phyloP scores from a whole-genome alignment of 2,888 invertebrate genomes.

The Aporophyla nigra region DNA sequence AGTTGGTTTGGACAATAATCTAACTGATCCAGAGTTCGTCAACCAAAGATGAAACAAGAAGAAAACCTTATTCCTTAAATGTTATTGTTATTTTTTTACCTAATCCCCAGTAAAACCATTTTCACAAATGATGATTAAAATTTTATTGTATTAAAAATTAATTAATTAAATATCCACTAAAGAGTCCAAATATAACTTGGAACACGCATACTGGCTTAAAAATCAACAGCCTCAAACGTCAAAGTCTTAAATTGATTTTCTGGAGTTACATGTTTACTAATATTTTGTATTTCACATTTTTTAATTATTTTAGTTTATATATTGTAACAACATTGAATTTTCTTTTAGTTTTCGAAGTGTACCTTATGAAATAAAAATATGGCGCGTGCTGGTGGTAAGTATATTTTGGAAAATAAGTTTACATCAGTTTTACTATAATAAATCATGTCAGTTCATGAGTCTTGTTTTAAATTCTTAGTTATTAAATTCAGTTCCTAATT shows the following conservation, averaged over 20 bases:
- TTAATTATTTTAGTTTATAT: conserved; percentile 67
- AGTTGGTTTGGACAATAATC: background rate
- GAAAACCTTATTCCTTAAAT: conserved; percentile 1
- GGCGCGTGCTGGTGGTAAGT: conserved; percentile 36
- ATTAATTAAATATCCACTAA: background rate
- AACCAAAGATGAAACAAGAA: background rate
- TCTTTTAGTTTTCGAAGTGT: conserved; percentile 5
- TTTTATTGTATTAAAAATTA: background rate
- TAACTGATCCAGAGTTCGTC: background rate
- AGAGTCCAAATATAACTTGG: conserved; percentile 15
- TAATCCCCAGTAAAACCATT: background rate
- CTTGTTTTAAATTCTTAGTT: background rate
- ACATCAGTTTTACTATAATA: background rate
- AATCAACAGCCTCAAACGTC: conserved; percentile 48
- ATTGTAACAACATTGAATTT: conserved; percentile 19
- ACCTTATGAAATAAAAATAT: conserved; percentile 32
- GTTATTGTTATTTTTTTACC: background rate
- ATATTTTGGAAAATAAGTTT: background rate
- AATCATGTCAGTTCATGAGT: background rate
- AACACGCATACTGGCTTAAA: conserved; percentile 18
- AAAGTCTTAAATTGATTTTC: conserved; percentile 58
- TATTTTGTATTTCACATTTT: conserved; percentile 71
- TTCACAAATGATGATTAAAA: background rate
- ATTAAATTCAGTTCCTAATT: background rate
- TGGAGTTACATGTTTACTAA: conserved; percentile 71